A percentile compares a stretch with the other conserved stretches of the same genome.
phyloP scores from a whole-genome alignment of 2,113 vertebrate species.

The Cyphomyrus discorhynchus region DNA sequence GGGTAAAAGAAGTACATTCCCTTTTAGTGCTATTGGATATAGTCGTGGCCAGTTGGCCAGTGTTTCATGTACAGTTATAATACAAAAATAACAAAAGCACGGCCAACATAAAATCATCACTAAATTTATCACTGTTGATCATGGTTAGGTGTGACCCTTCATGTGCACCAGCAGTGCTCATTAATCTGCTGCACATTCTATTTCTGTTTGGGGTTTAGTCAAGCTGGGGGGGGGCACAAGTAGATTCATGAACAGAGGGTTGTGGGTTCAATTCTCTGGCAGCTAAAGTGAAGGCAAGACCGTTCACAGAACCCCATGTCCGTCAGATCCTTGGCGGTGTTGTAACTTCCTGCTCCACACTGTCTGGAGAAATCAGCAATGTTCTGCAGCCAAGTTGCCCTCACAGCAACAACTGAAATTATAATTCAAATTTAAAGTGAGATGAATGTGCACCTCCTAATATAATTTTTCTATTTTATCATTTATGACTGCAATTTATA shows the following conservation, averaged over 20 bases:
- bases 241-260: not conserved
- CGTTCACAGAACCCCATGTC: not conserved
- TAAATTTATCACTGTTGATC: not conserved
- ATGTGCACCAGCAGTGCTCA: not conserved
- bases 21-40: not conserved
- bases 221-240: not conserved
- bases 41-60: not conserved
- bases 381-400: not conserved
- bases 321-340: not conserved
- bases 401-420: not conserved
- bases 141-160: not conserved
- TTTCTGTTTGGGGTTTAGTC: not conserved
- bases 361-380: not conserved
- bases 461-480: not conserved
- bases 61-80: not conserved
- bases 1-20: not conserved
- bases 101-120: not conserved
- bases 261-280: not conserved
- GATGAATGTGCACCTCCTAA: not conserved
- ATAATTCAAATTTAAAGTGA: conserved; percentile 3
- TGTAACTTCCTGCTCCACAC: not conserved
- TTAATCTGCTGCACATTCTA: not conserved
- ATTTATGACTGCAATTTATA: conserved; percentile 2
- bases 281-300: not conserved
- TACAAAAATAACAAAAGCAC: not conserved